phyloP scores from a whole-genome alignment of 2,113 vertebrate genomes.

The Sander vitreus region DNA sequence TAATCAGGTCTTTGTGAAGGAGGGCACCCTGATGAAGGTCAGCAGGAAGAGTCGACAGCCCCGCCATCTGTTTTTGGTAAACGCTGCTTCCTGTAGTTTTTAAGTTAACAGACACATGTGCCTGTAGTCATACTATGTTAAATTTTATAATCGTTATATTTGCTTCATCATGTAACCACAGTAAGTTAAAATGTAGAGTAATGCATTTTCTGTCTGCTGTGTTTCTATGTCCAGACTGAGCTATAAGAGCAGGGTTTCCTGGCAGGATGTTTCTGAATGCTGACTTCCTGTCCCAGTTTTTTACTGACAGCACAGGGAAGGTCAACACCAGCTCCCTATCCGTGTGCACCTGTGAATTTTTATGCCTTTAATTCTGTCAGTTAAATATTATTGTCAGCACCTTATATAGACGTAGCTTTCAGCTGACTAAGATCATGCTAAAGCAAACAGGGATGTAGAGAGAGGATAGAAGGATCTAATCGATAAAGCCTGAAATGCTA shows the following conservation, averaged over 20 bases:
- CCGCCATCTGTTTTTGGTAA: conserved; percentile 97
- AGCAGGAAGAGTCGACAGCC: conserved; percentile 90
- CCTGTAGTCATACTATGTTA: neutral
- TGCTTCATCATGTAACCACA: neutral
- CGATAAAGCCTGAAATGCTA: conserved; percentile 45
- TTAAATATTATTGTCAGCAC: conserved; percentile 4
- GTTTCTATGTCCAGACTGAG: conserved; percentile 66
- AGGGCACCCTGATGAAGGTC: conserved; percentile 96
- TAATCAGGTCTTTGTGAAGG: conserved; percentile 94
- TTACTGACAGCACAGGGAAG: conserved; percentile 80
- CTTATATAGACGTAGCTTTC: neutral
- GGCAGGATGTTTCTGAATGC: conserved; percentile 88
- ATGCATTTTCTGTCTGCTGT: conserved; percentile 41
- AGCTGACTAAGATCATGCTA: conserved; percentile 1
- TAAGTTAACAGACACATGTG: neutral
- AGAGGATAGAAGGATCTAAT: conserved; percentile 54
- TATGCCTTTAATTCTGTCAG: neutral
- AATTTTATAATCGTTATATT: neutral
- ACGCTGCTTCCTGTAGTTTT: conserved; percentile 32
- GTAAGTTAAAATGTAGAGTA: conserved; percentile 27
- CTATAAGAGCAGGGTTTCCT: conserved; percentile 84
- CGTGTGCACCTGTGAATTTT: conserved; percentile 20
- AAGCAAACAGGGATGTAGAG: neutral
- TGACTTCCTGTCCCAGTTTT: conserved; percentile 84
- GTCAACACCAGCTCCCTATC: conserved; percentile 57